Conservation (phyloP, 2,797 vertebrate genomes). For the Melanotaenia boesemani region DNA sequence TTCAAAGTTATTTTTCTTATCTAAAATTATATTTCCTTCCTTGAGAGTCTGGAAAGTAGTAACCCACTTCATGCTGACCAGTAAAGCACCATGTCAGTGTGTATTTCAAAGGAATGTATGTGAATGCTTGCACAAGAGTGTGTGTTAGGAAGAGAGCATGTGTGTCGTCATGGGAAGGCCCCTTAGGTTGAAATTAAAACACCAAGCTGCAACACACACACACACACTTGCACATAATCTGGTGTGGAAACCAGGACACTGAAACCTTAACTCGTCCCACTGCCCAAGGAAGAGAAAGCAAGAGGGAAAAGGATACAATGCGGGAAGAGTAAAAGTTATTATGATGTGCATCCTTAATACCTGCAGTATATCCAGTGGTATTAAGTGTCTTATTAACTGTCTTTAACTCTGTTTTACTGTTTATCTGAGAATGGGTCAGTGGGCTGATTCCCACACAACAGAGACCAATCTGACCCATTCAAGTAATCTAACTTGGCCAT, state of each 20-base stretch:
- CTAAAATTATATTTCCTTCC: slow-evolving; percentile 46
- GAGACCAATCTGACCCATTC: slow-evolving; percentile 36
- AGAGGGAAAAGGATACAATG: slow-evolving; percentile 10
- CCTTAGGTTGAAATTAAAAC: slow-evolving; percentile 53
- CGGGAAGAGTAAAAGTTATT: slow-evolving; percentile 43
- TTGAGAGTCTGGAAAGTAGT: slow-evolving; percentile 33
- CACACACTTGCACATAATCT: slow-evolving; percentile 55
- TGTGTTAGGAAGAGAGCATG: slow-evolving; percentile 7
- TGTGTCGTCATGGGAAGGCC: slow-evolving; percentile 41
- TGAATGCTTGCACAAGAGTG: background rate
- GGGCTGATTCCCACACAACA: slow-evolving; percentile 75
- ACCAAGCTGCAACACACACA: slow-evolving; percentile 26
- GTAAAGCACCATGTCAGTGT: slow-evolving; percentile 13
- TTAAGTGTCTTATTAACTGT: slow-evolving; percentile 77
- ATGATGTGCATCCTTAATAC: slow-evolving; percentile 73
- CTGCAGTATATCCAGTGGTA: slow-evolving; percentile 71
- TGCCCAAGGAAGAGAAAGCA: slow-evolving; percentile 44
- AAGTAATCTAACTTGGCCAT: slow-evolving; percentile 29
- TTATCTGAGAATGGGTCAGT: slow-evolving; percentile 74
- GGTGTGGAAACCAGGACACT: slow-evolving; percentile 74
- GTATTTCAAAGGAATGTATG: slow-evolving; percentile 12
- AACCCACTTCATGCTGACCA: slow-evolving; percentile 63
- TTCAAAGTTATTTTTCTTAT: slow-evolving; percentile 33
- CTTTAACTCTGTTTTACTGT: slow-evolving; percentile 64
- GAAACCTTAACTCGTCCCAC: slow-evolving; percentile 68